Percentiles rank a stretch among this genome's conserved stretches.
These are phyloP conservation scores for Caenorhabditis imperialis DNA, from an alignment of 2,888 invertebrate species.

Conservation along the genomic window DNA sequence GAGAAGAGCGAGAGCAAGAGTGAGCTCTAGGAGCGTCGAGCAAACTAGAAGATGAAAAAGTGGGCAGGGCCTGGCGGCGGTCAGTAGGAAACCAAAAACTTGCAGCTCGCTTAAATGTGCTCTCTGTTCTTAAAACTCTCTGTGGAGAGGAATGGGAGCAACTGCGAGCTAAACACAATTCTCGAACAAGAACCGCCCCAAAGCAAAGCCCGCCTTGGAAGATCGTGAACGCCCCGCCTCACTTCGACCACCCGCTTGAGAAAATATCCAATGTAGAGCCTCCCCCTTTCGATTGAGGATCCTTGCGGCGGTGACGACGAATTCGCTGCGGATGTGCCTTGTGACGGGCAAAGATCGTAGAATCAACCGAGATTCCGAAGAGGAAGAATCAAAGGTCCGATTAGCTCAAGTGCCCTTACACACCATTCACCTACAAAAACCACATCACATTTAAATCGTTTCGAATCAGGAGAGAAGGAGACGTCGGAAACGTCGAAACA, in stretches of 20 bases:
- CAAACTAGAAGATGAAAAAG: constrained; percentile 51
- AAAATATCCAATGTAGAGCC: constrained; percentile 18
- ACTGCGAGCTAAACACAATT: constrained; percentile 44
- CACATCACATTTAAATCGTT: no score
- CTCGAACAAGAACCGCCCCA: constrained; percentile 6
- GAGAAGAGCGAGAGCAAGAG: constrained; percentile 23
- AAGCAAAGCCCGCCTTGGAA: constrained; percentile 11
- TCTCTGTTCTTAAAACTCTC: constrained; percentile 40
- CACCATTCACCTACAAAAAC: no score
- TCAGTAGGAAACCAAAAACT: constrained; percentile 48
- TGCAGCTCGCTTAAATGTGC: constrained; percentile 34
- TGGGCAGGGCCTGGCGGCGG: constrained; percentile 52
- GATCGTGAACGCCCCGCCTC: constrained; percentile 47
- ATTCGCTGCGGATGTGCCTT: no score
- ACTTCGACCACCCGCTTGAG: constrained; percentile 4
- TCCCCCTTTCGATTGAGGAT: constrained; percentile 27
- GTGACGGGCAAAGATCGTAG: constrained; percentile 38
- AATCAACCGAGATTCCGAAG: constrained; percentile 5
- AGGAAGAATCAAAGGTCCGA: constrained; percentile 40
- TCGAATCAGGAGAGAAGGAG: no score
- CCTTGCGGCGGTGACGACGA: constrained; percentile 10
- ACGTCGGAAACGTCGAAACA: no score
- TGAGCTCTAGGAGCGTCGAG: constrained; percentile 44
- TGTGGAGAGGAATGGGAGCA: no score
- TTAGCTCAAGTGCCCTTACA: constrained; percentile 37